phyloP scores from a whole-genome alignment of 2,888 invertebrate species.

The Macrostomum cliftonense region DNA sequence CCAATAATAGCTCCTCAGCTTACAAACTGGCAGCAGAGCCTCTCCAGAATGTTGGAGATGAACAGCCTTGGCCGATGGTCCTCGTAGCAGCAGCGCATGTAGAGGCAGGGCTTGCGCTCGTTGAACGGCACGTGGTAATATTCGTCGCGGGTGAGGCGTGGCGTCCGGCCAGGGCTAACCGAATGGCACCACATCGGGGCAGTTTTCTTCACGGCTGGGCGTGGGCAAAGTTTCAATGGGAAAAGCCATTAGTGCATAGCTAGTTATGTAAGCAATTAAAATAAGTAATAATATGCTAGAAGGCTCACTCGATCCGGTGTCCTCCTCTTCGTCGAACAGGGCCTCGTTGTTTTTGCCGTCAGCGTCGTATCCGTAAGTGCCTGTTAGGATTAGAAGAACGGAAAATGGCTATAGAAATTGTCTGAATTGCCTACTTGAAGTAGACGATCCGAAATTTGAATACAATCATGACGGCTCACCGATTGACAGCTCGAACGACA shows the following conservation, averaged over 20 bases:
- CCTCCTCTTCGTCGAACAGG: background rate
- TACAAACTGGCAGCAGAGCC: constrained; percentile 6
- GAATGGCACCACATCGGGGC: constrained; percentile 1
- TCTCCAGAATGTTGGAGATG: constrained; percentile 16
- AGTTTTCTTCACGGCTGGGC: background rate
- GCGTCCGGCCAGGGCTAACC: constrained; percentile 1
- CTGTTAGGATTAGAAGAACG: no score
- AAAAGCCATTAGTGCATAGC: no score
- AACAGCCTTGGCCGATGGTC: constrained; percentile 16
- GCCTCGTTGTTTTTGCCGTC: no score
- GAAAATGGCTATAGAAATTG: no score
- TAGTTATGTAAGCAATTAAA: no score
- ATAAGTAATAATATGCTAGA: no score
- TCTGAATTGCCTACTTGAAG: no score
- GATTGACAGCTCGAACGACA: constrained; percentile 5
- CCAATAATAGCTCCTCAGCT: no score
- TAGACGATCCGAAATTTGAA: no score
- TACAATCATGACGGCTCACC: constrained; percentile 4
- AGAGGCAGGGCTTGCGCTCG: constrained; percentile 18
- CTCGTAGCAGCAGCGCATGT: constrained; percentile 14
- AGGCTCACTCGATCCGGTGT: background rate
- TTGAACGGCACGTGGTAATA: constrained; percentile 16
- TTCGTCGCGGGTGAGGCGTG: constrained; percentile 2
- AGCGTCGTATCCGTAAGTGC: no score
- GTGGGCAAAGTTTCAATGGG: no score